These are phyloP conservation scores for Cichladusa arquata DNA, from an alignment of 2,113 vertebrate genomes.

Conservation along the genomic window DNA sequence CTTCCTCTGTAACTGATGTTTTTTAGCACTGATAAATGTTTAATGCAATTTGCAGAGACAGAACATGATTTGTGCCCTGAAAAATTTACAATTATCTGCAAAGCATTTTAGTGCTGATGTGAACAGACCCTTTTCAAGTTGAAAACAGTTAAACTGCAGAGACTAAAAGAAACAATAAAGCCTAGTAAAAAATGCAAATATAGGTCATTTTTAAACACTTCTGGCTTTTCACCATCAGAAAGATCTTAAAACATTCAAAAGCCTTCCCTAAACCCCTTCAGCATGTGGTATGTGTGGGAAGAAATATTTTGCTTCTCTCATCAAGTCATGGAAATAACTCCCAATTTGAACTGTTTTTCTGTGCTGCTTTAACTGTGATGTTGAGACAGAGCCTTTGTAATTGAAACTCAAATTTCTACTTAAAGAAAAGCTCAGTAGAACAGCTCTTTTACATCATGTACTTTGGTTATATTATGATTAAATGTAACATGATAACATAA, in stretches of 20 bases:
- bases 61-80: neutral
- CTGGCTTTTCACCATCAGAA: neutral
- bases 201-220: conserved; percentile 9
- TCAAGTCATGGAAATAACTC: conserved; percentile 13
- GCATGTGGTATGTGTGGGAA: conserved; percentile 41
- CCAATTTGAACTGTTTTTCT: neutral
- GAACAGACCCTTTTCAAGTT: neutral
- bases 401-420: conserved; percentile 22
- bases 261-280: neutral
- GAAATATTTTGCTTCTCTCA: conserved; percentile 39
- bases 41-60: neutral
- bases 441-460: conserved; percentile 18
- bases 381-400: conserved; percentile 20
- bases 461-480: conserved; percentile 64
- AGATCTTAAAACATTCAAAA: neutral
- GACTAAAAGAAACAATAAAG: neutral
- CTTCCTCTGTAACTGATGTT: neutral
- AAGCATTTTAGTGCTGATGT: neutral
- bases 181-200: neutral
- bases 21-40: neutral
- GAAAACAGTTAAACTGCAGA: neutral
- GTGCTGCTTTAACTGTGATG: neutral
- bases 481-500: conserved; percentile 58
- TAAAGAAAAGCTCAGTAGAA: conserved; percentile 18
- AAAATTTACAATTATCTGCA: neutral